These are phyloP conservation scores for Pemphigus obesinymphae DNA, from an alignment of 1,140 invertebrate species.

Conservation along the genomic window DNA sequence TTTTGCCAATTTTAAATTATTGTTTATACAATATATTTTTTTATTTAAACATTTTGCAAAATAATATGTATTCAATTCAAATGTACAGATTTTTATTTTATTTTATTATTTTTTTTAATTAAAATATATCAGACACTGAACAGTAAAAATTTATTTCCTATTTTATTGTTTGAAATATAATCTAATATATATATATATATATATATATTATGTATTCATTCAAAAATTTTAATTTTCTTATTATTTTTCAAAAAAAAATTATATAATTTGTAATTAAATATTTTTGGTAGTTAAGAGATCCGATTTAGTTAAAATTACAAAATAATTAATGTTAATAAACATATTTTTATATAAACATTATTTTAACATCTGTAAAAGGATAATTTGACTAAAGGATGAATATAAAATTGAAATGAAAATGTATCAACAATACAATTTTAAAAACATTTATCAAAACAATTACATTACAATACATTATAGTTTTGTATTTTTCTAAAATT, in stretches of 20 bases:
- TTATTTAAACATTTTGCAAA: neutral
- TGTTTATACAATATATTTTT: neutral
- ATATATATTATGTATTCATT: neutral
- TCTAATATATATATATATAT: neutral
- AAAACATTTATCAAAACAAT: neutral
- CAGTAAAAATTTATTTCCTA: neutral
- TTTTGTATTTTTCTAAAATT: neutral
- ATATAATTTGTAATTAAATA: neutral
- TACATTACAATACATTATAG: neutral
- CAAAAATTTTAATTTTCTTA: neutral
- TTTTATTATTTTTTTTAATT: neutral
- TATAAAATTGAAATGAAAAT: neutral
- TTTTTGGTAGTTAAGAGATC: neutral
- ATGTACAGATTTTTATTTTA: no score
- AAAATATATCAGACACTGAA: neutral
- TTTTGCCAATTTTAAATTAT: neutral
- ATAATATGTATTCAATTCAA: neutral
- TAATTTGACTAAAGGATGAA: neutral
- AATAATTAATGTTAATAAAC: neutral
- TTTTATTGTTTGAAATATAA: neutral
- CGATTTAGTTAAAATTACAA: neutral
- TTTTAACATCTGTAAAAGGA: neutral
- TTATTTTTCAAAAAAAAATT: neutral
- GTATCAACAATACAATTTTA: neutral
- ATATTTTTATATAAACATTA: neutral